Percentiles rank a stretch among this genome's conserved stretches.
Evolutionary conservation across 2,888 invertebrate genomes (phyloP).

Genomic region (Leptopterna dolabrata): DNA sequence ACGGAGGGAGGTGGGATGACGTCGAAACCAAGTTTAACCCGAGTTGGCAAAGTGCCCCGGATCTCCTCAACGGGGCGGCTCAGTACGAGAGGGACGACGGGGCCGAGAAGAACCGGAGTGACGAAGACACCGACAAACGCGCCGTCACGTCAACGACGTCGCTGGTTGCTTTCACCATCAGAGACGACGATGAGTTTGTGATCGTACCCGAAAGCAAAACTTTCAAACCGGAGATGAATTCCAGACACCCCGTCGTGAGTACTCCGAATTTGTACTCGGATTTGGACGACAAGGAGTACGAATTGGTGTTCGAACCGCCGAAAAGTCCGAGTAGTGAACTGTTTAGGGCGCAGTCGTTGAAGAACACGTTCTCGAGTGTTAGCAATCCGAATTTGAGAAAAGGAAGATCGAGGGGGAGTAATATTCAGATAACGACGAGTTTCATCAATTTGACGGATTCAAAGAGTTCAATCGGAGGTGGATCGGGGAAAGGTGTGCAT

Average conservation of each 20-base stretch:
- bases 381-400: slow-evolving; percentile 59
- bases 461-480: slow-evolving; percentile 56
- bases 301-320: slow-evolving; percentile 42
- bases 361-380: slow-evolving; percentile 62
- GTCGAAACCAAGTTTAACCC: slow-evolving; percentile 64
- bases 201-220: slow-evolving; percentile 59
- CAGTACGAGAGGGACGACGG: slow-evolving; percentile 55
- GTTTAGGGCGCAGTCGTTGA: slow-evolving; percentile 61
- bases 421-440: slow-evolving; percentile 64
- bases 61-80: slow-evolving; percentile 61
- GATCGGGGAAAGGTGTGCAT: slow-evolving; percentile 76
- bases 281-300: slow-evolving; percentile 53
- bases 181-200: slow-evolving; percentile 60
- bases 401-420: slow-evolving; percentile 62
- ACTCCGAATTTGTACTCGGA: slow-evolving; percentile 60
- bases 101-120: slow-evolving; percentile 48
- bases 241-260: slow-evolving; percentile 57
- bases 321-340: slow-evolving; percentile 45
- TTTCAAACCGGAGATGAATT: slow-evolving; percentile 44
- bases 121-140: background rate
- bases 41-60: slow-evolving; percentile 66
- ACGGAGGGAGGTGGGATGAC: slow-evolving; percentile 59
- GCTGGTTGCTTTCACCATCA: slow-evolving; percentile 49
- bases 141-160: slow-evolving; percentile 52
- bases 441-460: slow-evolving; percentile 63